A percentile compares a stretch with the other conserved stretches of the same genome.
Evolutionary conservation across 2,888 invertebrate genomes (phyloP).

Genomic region (Abrostola triplasia): DNA sequence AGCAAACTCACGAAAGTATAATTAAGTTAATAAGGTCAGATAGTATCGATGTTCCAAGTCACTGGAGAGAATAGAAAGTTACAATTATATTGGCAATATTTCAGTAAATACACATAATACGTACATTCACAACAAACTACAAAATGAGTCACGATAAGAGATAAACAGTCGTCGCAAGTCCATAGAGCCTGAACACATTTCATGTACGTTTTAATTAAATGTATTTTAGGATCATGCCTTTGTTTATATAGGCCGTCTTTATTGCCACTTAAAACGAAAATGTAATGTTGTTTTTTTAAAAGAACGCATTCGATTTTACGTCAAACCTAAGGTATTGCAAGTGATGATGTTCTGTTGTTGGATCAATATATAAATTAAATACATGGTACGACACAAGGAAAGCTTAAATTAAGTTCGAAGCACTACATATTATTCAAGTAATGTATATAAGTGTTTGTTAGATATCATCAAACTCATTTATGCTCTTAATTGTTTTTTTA

Average conservation of each 20-base stretch:
- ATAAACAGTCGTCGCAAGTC: conserved; percentile 86
- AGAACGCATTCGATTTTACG: conserved; percentile 16
- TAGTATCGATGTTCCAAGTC: conserved; percentile 83
- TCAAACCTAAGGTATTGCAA: conserved; percentile 36
- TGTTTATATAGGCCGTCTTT: conserved; percentile 17
- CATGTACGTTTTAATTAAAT: conserved; percentile 40
- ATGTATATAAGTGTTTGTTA: too few relatives aligned
- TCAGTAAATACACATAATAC: conserved; percentile 85
- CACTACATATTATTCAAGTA: too few relatives aligned
- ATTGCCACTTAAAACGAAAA: conserved; percentile 34
- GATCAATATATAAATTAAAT: background rate
- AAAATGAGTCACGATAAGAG: conserved; percentile 83
- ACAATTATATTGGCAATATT: conserved; percentile 79
- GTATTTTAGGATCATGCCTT: conserved; percentile 23
- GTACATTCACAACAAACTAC: conserved; percentile 88
- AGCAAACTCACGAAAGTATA: conserved; percentile 54
- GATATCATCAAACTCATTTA: too few relatives aligned
- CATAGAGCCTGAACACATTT: conserved; percentile 72
- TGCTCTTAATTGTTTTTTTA: too few relatives aligned
- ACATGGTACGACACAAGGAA: too few relatives aligned
- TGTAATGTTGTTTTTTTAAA: conserved; percentile 10
- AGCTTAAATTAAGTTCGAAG: too few relatives aligned
- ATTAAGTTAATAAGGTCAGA: conserved; percentile 66
- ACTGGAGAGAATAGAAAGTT: conserved; percentile 79
- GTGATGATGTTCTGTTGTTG: conserved; percentile 58